A percentile compares a stretch with the other conserved stretches of the same genome.
phyloP scores from a whole-genome alignment of 2,888 invertebrate genomes.

The Tanytarsus gracilentus region DNA sequence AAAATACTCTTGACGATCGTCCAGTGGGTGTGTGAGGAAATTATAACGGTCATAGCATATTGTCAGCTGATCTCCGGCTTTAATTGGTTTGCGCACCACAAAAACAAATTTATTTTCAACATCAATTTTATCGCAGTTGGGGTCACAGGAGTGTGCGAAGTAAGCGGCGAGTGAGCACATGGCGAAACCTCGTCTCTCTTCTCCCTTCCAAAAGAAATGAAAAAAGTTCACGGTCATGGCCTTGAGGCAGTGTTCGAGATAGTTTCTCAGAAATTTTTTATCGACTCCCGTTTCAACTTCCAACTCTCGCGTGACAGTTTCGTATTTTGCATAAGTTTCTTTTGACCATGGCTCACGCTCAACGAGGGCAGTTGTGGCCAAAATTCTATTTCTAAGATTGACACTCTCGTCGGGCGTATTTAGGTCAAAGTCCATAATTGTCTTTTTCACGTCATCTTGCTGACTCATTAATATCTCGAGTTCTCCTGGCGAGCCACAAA shows the following conservation, averaged over 20 bases:
- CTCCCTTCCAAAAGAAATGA: conserved; percentile 20
- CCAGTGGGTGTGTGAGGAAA: conserved; percentile 35
- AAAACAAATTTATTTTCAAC: conserved; percentile 24
- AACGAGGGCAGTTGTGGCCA: conserved; percentile 17
- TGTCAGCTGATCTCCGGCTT: conserved; percentile 60
- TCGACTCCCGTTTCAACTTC: not conserved
- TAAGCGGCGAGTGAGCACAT: conserved; percentile 53
- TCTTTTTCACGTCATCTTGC: conserved; percentile 1
- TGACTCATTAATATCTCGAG: conserved; percentile 11
- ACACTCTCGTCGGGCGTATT: not conserved
- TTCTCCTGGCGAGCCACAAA: conserved; percentile 4
- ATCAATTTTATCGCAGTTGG: conserved; percentile 51
- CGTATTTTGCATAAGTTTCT: conserved; percentile 22
- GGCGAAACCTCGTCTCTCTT: conserved; percentile 3
- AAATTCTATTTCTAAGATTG: conserved; percentile 11
- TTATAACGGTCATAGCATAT: conserved; percentile 68
- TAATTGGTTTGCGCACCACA: conserved; percentile 58
- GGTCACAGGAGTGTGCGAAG: conserved; percentile 80
- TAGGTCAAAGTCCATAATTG: conserved; percentile 22
- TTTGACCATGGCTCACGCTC: conserved; percentile 23
- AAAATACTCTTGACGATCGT: conserved; percentile 51
- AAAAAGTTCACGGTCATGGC: conserved; percentile 26
- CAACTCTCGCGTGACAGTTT: not conserved
- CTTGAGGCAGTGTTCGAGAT: conserved; percentile 9
- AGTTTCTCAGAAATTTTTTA: conserved; percentile 3